Conservation (phyloP, 1,140 invertebrate genomes). For the Bradysia coprophila region DNA sequence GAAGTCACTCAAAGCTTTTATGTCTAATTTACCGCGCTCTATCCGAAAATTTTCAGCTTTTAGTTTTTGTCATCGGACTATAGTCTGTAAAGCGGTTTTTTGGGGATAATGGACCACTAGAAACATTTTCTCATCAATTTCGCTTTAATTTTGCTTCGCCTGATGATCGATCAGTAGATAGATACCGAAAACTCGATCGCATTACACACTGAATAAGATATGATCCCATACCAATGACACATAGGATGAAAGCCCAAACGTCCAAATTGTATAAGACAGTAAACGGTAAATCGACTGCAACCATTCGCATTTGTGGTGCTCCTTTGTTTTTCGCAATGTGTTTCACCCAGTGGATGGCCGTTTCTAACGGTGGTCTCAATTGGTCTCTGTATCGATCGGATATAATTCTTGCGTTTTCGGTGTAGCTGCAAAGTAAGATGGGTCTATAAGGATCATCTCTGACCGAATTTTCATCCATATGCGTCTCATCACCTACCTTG, state of each 20-base stretch:
- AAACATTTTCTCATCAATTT: no score
- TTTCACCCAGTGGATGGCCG: conserved; percentile 19
- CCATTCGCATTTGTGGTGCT: conserved; percentile 10
- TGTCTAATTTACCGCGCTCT: no score
- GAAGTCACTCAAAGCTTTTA: no score
- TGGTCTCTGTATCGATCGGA: conserved; percentile 12
- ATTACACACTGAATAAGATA: no score
- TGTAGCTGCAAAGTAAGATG: conserved; percentile 6
- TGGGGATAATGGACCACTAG: no score
- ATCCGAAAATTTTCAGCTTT: no score
- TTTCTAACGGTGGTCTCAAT: conserved; percentile 10
- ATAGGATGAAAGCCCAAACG: conserved; percentile 17
- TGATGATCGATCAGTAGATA: no score
- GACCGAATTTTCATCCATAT: neutral
- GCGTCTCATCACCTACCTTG: neutral
- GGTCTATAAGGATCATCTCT: neutral
- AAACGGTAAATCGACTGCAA: conserved; percentile 24
- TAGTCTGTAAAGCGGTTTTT: no score
- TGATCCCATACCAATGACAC: conserved; percentile 6
- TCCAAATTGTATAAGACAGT: conserved; percentile 35
- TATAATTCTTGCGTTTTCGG: conserved; percentile 6
- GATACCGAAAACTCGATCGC: no score
- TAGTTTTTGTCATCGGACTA: no score
- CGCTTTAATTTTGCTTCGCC: no score
- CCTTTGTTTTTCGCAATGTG: conserved; percentile 17